These are phyloP conservation scores for Lepidocyrtinus sp. DNA, from an alignment of 2,888 invertebrate genomes.

Conservation along the genomic window DNA sequence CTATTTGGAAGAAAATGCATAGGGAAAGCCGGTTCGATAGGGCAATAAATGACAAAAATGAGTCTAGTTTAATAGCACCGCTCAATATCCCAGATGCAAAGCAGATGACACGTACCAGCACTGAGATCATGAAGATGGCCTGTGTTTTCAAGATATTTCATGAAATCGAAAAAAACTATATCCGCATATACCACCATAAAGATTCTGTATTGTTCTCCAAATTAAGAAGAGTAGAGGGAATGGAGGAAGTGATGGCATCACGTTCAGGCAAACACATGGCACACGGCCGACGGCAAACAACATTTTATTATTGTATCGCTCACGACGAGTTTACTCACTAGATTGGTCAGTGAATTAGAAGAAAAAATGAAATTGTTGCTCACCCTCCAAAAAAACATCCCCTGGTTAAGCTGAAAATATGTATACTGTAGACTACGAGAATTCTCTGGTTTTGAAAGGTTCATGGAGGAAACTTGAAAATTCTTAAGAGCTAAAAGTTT, in stretches of 20 bases:
- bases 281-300: slow-evolving; percentile 23
- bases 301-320: slow-evolving; percentile 14
- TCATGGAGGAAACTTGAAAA: neutral
- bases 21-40: slow-evolving; percentile 39
- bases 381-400: slow-evolving; percentile 7
- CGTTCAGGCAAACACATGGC: slow-evolving; percentile 44
- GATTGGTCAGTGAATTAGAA: slow-evolving; percentile 29
- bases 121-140: neutral
- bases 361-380: slow-evolving; percentile 43
- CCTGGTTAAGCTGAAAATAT: no score
- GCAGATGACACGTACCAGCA: slow-evolving; percentile 56
- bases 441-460: slow-evolving; percentile 11
- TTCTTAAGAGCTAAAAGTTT: slow-evolving; percentile 11
- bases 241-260: neutral
- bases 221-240: neutral
- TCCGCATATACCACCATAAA: neutral
- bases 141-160: neutral
- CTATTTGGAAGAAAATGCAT: slow-evolving; percentile 24
- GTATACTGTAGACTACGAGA: neutral
- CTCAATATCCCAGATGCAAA: slow-evolving; percentile 56
- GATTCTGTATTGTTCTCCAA: neutral
- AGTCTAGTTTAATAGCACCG: slow-evolving; percentile 45
- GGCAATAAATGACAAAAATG: slow-evolving; percentile 57
- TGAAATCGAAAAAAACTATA: neutral
- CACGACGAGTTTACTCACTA: slow-evolving; percentile 2